A percentile compares a stretch with the other conserved stretches of the same genome.
phyloP scores from a whole-genome alignment of 2,113 vertebrate genomes.

The Dasyurus viverrinus region DNA sequence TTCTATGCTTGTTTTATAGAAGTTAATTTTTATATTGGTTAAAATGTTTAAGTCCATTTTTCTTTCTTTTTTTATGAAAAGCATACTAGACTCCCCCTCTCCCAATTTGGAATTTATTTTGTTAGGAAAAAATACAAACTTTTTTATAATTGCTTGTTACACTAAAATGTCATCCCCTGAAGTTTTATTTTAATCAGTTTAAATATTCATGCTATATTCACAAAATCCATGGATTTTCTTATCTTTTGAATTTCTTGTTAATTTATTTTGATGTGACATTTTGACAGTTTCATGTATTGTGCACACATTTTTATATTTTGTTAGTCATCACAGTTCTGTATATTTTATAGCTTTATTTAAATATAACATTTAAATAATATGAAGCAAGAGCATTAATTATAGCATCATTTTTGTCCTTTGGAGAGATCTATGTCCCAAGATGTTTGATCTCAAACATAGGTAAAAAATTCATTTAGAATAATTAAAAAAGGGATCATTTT shows the following conservation, averaged over 20 bases:
- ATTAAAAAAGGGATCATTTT: not conserved
- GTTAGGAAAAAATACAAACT: conserved; percentile 16
- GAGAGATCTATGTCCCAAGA: not conserved
- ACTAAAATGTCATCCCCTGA: not conserved
- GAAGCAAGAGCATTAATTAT: not conserved
- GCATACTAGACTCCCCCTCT: not conserved
- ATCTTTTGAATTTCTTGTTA: conserved; percentile 38
- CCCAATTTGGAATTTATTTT: conserved; percentile 9
- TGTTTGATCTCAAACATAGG: not conserved
- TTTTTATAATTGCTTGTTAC: not conserved
- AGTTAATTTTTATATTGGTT: not conserved
- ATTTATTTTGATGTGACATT: conserved; percentile 62
- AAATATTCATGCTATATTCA: not conserved
- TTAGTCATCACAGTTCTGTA: not conserved
- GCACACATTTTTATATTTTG: not conserved
- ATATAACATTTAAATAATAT: not conserved
- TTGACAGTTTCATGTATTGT: conserved; percentile 24
- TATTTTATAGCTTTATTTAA: conserved; percentile 27
- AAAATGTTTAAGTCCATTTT: not conserved
- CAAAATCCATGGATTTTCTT: not conserved
- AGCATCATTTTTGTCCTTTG: not conserved
- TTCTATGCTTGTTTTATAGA: not conserved
- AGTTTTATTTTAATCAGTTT: not conserved
- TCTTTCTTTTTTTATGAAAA: not conserved
- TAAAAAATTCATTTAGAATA: not conserved